Percentiles rank a stretch among this genome's conserved stretches.
These are phyloP conservation scores for Nasua narica DNA, from an alignment of 2,797 vertebrate genomes.

Conservation along the genomic window DNA sequence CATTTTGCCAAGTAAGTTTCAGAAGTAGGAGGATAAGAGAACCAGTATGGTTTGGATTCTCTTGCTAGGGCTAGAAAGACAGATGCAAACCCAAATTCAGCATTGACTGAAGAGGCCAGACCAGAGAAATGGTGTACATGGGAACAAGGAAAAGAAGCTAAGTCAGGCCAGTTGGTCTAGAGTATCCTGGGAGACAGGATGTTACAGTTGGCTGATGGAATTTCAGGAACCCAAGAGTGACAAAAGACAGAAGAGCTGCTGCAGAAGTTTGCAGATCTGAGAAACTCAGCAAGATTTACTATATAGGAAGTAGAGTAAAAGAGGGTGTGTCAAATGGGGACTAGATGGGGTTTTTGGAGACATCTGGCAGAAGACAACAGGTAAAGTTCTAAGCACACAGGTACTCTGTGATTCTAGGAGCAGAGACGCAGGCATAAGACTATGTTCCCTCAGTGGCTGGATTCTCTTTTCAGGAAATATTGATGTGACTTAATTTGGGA, in stretches of 20 bases:
- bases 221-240: neutral
- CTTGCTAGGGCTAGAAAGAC: neutral
- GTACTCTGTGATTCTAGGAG: neutral
- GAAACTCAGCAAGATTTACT: neutral
- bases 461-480: neutral
- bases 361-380: neutral
- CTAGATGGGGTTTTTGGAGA: neutral
- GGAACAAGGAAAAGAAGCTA: neutral
- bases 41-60: neutral
- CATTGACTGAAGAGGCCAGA: neutral
- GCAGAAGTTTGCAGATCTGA: neutral
- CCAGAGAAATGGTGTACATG: neutral
- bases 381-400: neutral
- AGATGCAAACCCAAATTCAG: neutral
- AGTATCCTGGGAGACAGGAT: neutral
- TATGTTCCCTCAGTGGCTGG: neutral
- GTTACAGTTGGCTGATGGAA: neutral
- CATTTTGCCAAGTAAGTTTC: neutral
- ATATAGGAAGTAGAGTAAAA: neutral
- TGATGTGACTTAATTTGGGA: neutral
- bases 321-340: neutral
- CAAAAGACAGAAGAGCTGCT: neutral
- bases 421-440: neutral
- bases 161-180: no score
- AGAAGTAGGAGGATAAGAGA: neutral